Evolutionary conservation across 2,113 vertebrate species (phyloP).

Genomic region (Anoura caudifer): DNA sequence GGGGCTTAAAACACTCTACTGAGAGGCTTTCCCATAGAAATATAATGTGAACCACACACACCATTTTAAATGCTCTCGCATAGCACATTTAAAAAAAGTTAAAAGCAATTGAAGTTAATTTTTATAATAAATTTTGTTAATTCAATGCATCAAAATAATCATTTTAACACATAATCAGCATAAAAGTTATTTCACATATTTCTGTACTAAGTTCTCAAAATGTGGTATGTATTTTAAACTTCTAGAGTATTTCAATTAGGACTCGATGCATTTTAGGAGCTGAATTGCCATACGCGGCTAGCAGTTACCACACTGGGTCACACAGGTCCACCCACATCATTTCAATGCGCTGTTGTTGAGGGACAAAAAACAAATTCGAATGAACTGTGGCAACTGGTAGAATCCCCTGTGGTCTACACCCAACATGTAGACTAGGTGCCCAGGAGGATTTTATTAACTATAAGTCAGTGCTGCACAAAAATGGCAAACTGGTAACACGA

Average conservation of each 20-base stretch:
- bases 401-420: not conserved
- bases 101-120: conserved; percentile 6
- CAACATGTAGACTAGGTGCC: not conserved
- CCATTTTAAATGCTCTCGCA: not conserved
- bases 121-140: not conserved
- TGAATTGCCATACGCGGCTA: not conserved
- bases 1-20: not conserved
- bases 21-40: not conserved
- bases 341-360: not conserved
- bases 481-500: not conserved
- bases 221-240: not conserved
- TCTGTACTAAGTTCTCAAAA: not conserved
- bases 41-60: not conserved
- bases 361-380: not conserved
- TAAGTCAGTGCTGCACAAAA: not conserved
- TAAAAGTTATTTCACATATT: not conserved
- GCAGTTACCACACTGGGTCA: not conserved
- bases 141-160: not conserved
- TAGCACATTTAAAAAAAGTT: not conserved
- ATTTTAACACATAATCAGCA: not conserved
- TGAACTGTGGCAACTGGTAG: not conserved
- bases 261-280: not conserved
- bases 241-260: not conserved
- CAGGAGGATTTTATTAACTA: not conserved
- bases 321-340: not conserved